Percentiles rank a stretch among this genome's conserved stretches.
Evolutionary conservation across 2,797 vertebrate genomes (phyloP).

Genomic region (Forpus xanthops): DNA sequence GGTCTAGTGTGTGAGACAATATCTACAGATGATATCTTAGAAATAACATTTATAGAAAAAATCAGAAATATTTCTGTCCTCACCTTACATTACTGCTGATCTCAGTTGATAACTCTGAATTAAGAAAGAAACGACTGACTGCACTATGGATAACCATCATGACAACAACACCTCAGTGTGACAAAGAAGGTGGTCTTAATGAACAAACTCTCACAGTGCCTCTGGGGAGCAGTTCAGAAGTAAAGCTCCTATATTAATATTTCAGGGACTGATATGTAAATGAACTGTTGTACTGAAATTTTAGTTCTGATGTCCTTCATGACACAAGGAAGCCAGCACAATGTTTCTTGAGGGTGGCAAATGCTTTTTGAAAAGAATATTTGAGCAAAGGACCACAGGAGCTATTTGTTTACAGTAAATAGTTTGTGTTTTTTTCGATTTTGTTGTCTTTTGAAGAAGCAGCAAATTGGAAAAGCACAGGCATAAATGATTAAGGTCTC

Average conservation of each 20-base stretch:
- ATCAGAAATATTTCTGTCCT: background rate
- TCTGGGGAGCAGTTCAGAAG: background rate
- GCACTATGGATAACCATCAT: background rate
- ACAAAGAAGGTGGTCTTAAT: background rate
- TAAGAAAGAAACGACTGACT: background rate
- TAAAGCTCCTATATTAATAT: background rate
- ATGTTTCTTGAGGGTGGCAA: background rate
- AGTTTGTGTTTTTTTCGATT: background rate
- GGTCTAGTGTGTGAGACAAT: background rate
- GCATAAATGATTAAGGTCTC: background rate
- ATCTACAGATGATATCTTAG: background rate
- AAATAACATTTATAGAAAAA: background rate
- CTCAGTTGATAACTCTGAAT: background rate
- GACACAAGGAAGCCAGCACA: background rate
- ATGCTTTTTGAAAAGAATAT: background rate
- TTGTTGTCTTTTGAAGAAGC: background rate
- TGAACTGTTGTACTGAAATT: background rate
- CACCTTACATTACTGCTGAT: background rate
- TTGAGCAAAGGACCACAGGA: background rate
- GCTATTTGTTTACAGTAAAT: background rate
- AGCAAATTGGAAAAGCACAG: background rate
- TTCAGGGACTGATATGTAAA: conserved; percentile 5
- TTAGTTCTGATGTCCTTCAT: background rate
- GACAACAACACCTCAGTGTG: background rate
- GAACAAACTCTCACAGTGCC: background rate